Base-by-base conservation (phyloP, 2,888 invertebrate genomes). In the Andrena bucephala region DNA sequence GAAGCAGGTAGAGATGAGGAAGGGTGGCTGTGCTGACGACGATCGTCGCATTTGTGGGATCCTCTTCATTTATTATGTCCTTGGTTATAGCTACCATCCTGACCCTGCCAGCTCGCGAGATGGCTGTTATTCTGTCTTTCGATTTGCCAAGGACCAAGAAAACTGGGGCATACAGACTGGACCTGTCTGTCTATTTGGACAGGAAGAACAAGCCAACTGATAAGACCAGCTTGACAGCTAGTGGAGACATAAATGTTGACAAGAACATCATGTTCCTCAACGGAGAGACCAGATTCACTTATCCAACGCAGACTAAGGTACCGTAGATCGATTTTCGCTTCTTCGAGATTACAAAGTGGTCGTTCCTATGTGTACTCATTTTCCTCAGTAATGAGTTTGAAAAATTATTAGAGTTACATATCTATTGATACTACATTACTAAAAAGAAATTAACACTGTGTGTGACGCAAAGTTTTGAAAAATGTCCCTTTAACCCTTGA, bases 191-290 rank as follows among this genome's bases (percentile, higher is more conserved):
- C 57, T 97, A 96, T 92, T 93, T 97, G 70, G 96, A 98, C 94
- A 97, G 97, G 92, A 96, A 95, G 89, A 95, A 95, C 72, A 96
- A 96, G 85, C 97, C 97, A 0, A 95, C 96, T n/a, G 96, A 96
- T 86, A 97, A 96, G 91, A 95, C 96, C 0, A 95, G 95, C 0
- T 90, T 96, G 0, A 94, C 95, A 20, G 95, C 96, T 75, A 91
- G 93, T 59, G 94, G 96, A 0, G 96, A 97, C 84, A 86, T 96
- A 2, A 94, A 94, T 3, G 89, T 94, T 0, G 95, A 95, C 3
- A 94, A 95, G 2, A 94, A 95, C 68, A 94, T 93, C 0, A 83
- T 95, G 54, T 94, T 94, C 4, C 91, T 95, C 1, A 94, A 94
- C 2, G 96, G 96, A 2, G 95, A 96, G 84, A 90, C 96, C 0